phyloP scores from a whole-genome alignment of 2,797 vertebrate species.

The Denticeps clupeoides region DNA sequence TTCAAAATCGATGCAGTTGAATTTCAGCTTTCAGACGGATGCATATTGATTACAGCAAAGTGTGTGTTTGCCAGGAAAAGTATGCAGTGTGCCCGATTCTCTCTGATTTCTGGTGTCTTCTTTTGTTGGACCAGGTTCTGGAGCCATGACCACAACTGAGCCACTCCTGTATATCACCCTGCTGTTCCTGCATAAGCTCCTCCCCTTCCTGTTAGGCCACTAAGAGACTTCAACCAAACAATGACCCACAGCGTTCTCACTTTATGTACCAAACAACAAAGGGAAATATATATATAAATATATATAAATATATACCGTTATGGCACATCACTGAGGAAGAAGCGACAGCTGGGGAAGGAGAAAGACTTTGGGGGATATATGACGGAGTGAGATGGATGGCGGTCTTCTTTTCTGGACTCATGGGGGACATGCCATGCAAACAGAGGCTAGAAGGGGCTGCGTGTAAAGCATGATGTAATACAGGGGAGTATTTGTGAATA shows the following conservation, averaged over 20 bases:
- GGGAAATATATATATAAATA: conserved; percentile 31
- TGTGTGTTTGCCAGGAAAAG: too few species aligned
- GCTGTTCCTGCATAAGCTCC: conserved; percentile 71
- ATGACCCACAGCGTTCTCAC: conserved; percentile 30
- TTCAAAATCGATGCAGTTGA: too few species aligned
- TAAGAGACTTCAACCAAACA: conserved; percentile 55
- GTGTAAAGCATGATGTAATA: conserved; percentile 61
- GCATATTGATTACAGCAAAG: too few species aligned
- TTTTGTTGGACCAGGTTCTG: conserved; percentile 57
- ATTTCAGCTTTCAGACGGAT: too few species aligned
- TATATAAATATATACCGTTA: conserved; percentile 29
- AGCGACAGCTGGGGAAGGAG: conserved; percentile 8
- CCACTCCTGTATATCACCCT: conserved; percentile 65
- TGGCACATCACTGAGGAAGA: conserved; percentile 33
- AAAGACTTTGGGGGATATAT: conserved; percentile 8
- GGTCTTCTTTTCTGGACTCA: conserved; percentile 28
- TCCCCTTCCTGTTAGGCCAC: conserved; percentile 68
- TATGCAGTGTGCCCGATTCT: background rate
- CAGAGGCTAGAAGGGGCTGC: conserved; percentile 55
- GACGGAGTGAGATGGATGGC: conserved; percentile 8
- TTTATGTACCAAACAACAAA: conserved; percentile 53
- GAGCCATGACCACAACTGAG: conserved; percentile 58
- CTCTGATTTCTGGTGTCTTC: background rate
- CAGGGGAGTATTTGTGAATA: conserved; percentile 43
- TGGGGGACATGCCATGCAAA: conserved; percentile 30